phyloP scores from a whole-genome alignment of 2,113 vertebrate species.

The Xiphorhynchus elegans region DNA sequence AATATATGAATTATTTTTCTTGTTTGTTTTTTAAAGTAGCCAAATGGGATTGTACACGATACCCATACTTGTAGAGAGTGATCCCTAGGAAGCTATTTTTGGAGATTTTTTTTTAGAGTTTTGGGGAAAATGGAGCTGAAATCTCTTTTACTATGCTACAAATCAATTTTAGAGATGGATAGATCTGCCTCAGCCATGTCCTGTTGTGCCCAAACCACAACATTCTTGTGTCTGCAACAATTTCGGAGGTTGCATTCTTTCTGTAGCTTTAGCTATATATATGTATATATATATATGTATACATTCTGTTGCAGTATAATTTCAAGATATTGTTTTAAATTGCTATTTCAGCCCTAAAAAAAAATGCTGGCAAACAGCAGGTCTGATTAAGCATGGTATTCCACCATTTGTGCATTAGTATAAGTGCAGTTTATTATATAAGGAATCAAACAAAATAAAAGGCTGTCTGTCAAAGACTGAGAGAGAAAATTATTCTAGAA shows the following conservation, averaged over 20 bases:
- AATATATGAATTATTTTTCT: background rate
- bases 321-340: background rate
- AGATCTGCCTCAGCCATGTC: background rate
- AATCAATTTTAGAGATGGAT: background rate
- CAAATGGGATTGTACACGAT: background rate
- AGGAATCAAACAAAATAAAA: background rate
- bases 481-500: background rate
- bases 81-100: background rate
- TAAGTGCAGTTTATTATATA: background rate
- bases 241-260: background rate
- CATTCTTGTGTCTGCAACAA: background rate
- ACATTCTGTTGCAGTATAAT: background rate
- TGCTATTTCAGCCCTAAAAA: background rate
- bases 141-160: background rate
- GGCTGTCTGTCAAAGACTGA: background rate
- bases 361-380: background rate
- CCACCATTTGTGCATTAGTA: background rate
- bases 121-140: background rate
- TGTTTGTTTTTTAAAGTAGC: background rate
- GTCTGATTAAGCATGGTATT: background rate
- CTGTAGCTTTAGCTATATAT: background rate
- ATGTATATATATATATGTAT: background rate
- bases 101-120: background rate
- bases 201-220: rapidly evolving
- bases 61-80: rapidly evolving